These are phyloP conservation scores for Drosophila sordidapex DNA, from an alignment of 2,888 invertebrate species.

Conservation along the genomic window DNA sequence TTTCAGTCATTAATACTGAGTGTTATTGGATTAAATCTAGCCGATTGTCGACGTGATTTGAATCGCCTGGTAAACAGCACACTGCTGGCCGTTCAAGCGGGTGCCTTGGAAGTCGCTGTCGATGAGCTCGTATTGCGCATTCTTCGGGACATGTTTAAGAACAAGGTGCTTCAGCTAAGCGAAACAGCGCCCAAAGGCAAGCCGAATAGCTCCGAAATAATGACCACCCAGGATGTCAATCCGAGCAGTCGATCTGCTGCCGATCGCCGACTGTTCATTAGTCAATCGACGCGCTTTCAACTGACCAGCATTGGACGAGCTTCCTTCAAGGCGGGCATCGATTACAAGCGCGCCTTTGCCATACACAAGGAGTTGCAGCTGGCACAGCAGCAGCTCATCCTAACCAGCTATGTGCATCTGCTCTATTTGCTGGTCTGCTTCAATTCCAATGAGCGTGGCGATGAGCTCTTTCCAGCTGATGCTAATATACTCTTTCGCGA, in stretches of 20 bases:
- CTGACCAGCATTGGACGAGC: constrained; percentile 91
- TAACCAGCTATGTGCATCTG: constrained; percentile 93
- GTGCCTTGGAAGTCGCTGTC: constrained; percentile 77
- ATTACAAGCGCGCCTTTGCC: constrained; percentile 89
- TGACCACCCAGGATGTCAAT: constrained; percentile 81
- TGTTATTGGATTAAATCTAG: constrained; percentile 88
- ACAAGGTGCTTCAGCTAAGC: constrained; percentile 80
- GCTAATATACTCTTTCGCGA: constrained; percentile 83
- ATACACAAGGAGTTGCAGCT: constrained; percentile 90
- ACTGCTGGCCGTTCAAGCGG: constrained; percentile 88
- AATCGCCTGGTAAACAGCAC: constrained; percentile 87
- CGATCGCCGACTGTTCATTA: constrained; percentile 78
- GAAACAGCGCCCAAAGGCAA: constrained; percentile 45
- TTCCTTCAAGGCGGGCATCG: constrained; percentile 94
- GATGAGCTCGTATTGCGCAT: constrained; percentile 77
- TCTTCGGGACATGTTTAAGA: constrained; percentile 83
- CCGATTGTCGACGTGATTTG: constrained; percentile 86
- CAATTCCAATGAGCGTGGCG: constrained; percentile 84
- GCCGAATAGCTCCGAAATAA: constrained; percentile 69
- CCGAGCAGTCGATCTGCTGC: constrained; percentile 36
- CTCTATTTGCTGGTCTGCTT: constrained; percentile 90
- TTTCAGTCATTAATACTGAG: constrained; percentile 88
- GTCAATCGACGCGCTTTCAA: constrained; percentile 85
- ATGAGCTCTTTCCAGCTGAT: constrained; percentile 89
- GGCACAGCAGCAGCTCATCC: constrained; percentile 91